phyloP scores from a whole-genome alignment of 2,888 invertebrate species.

The Malthinus seriepunctatus region DNA sequence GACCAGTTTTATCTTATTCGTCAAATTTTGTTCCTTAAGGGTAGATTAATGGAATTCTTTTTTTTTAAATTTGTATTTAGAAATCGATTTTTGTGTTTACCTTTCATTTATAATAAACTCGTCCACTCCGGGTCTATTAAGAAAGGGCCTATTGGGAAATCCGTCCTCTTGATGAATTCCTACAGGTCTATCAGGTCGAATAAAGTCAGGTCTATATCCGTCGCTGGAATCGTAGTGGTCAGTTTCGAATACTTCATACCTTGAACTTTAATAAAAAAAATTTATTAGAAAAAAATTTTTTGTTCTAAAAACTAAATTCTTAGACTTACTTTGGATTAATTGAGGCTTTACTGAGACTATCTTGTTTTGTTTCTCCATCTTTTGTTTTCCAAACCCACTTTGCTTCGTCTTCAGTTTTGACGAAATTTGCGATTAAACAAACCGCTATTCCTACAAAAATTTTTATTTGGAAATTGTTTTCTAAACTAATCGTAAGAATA shows the following conservation, averaged over 20 bases:
- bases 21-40: no score
- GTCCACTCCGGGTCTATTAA: constrained; percentile 27
- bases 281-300: constrained; percentile 26
- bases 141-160: constrained; percentile 23
- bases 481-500: neutral
- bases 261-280: constrained; percentile 21
- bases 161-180: constrained; percentile 30
- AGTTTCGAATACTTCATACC: constrained; percentile 44
- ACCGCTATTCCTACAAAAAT: neutral
- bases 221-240: constrained; percentile 8
- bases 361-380: constrained; percentile 30
- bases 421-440: constrained; percentile 1
- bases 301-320: constrained; percentile 9
- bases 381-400: constrained; percentile 56
- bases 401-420: constrained; percentile 44
- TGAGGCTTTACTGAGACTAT: neutral
- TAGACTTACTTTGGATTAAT: constrained; percentile 9
- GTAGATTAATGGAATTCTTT: no score
- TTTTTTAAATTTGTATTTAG: neutral
- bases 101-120: constrained; percentile 27
- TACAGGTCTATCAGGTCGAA: constrained; percentile 21
- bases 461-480: no score
- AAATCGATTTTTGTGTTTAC: constrained; percentile 16
- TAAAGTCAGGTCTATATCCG: constrained; percentile 21
- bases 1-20: no score